Evolutionary conservation across 2,113 vertebrate genomes (phyloP).

Genomic region (Cephalopholis sonnerati): DNA sequence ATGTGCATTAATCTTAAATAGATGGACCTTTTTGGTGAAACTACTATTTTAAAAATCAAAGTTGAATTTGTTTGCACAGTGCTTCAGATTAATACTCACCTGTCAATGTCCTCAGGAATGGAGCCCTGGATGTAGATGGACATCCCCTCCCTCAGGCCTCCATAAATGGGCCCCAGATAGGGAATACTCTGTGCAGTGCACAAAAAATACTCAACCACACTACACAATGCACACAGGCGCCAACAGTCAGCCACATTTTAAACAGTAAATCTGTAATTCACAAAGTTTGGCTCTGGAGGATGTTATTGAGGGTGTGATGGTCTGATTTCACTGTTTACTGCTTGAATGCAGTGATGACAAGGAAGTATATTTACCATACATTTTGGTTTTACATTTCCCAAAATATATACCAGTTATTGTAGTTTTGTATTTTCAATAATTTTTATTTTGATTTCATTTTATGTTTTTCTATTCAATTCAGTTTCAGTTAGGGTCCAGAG

Average conservation of each 20-base stretch:
- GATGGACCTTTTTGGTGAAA: background rate
- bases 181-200: slow-evolving; percentile 82
- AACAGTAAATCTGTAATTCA: background rate
- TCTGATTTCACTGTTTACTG: background rate
- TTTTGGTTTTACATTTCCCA: background rate
- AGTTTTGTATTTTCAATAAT: no score
- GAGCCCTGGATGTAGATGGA: slow-evolving; percentile 89
- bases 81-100: slow-evolving; percentile 71
- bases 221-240: background rate
- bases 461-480: no score
- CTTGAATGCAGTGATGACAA: background rate
- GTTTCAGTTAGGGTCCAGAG: no score
- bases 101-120: slow-evolving; percentile 78
- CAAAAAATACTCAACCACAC: slow-evolving; percentile 5
- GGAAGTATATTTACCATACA: background rate
- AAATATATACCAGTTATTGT: background rate
- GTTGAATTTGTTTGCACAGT: no score
- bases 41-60: background rate
- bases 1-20: background rate
- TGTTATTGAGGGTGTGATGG: background rate
- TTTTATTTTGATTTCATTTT: no score
- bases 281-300: background rate
- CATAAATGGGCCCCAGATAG: slow-evolving; percentile 82
- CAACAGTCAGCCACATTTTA: background rate
- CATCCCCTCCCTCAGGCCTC: slow-evolving; percentile 84